A percentile compares a stretch with the other conserved stretches of the same genome.
Conservation (phyloP, 2,113 vertebrate species). For the Labrus mixtus region DNA sequence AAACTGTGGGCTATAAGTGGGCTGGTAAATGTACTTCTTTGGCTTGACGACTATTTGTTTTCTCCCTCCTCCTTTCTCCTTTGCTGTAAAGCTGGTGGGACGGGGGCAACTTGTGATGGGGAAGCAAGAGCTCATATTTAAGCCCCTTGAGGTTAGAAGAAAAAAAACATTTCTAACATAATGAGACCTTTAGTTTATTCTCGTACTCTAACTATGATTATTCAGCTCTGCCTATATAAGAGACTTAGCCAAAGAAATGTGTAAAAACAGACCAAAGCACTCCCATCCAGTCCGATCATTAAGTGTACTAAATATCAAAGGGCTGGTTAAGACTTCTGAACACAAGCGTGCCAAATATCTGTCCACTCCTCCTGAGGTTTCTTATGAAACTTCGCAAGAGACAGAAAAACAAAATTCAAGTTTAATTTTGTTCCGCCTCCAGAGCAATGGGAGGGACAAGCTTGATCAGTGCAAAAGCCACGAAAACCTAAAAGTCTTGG, state of each 20-base stretch:
- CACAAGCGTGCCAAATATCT: neutral
- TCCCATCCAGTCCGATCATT: neutral
- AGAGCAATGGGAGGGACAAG: neutral
- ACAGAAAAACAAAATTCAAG: neutral
- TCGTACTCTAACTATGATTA: neutral
- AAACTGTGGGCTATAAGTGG: too few relatives aligned
- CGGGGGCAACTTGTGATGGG: too few relatives aligned
- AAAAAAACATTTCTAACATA: too few relatives aligned
- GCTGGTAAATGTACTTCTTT: too few relatives aligned
- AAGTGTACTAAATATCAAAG: constrained; percentile 9
- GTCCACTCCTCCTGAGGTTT: neutral
- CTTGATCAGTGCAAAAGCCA: neutral
- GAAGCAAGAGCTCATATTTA: too few relatives aligned
- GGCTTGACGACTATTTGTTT: too few relatives aligned
- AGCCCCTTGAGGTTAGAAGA: too few relatives aligned
- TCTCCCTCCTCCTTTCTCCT: too few relatives aligned
- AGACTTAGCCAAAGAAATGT: neutral
- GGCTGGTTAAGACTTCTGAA: neutral
- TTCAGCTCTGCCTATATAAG: too few relatives aligned
- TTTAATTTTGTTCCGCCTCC: neutral
- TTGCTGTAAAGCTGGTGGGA: too few relatives aligned
- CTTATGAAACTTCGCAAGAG: neutral
- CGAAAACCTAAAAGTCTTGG: neutral
- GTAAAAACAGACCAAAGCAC: neutral
- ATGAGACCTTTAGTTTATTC: too few relatives aligned